Evolutionary conservation across 1,140 invertebrate species (phyloP), one percentile per base, ranked within the genome.

Genomic region (Drosophila insularis): DNA sequence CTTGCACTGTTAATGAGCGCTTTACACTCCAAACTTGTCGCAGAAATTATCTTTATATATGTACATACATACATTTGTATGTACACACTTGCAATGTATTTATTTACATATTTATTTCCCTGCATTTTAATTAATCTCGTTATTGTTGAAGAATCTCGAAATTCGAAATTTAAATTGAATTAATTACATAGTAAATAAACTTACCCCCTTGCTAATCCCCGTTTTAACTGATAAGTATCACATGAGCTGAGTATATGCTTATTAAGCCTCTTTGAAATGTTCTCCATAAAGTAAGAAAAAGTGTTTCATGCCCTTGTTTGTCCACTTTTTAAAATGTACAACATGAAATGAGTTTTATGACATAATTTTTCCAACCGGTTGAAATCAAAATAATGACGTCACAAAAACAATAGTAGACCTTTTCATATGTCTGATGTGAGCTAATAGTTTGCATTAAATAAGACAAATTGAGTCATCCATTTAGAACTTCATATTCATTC

Each of bases 1-100:
- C 54, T 68, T 50, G 59, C 69, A 70, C 56, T 68, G 72, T 74
- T 74, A 67, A 67, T 55, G 63, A 74, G 71, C 71, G 71, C 58
- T 62, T 75, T 75, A 75, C 72, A 75, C 72, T 75, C 61, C 35
- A 75, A 27, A 75, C 65, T 75, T 65, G 72, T 35, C 72, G 72
- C 72, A 75, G 31, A 74, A 73, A 58, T 59, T 62, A 62, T 19
- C 7, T 50, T 11, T 50, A 50, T 3, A 46, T 2, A 21, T 21
- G 2, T 21, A 2, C 2, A 27, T 27, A n/a, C n/a, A n/a, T n/a
- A n/a, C n/a, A n/a, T n/a, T n/a, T n/a, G n/a, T n/a, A 27, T 27
- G 27, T 27, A 1, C 27, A 27, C 43, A 50, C 1, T 50, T 50
- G 43, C 43, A 50, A 50, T 50, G 43, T 50, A 50, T 50, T 50